These are phyloP conservation scores for Toxotes lorentzi DNA, from an alignment of 2,797 vertebrate species.

Conservation along the genomic window DNA sequence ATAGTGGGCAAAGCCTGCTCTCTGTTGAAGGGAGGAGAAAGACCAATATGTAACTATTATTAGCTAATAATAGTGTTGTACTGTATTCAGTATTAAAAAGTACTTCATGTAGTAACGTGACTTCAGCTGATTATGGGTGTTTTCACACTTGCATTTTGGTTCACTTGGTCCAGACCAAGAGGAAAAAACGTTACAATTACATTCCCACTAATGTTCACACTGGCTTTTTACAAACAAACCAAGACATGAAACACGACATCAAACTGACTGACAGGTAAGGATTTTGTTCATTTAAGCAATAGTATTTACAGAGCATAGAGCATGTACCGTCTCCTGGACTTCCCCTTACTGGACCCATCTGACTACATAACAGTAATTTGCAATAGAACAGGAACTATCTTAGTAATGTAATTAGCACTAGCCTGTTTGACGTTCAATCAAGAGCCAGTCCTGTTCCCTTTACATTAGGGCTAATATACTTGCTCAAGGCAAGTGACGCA, in stretches of 20 bases:
- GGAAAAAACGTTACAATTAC: neutral
- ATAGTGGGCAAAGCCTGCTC: constrained; percentile 96
- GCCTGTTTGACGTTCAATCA: too few relatives aligned
- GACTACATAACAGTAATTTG: too few relatives aligned
- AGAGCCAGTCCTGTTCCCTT: too few relatives aligned
- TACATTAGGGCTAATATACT: too few relatives aligned
- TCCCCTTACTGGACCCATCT: too few relatives aligned
- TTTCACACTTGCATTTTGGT: neutral
- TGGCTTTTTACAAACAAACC: neutral
- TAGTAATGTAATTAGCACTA: too few relatives aligned
- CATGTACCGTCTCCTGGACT: too few relatives aligned
- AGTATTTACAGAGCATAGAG: too few relatives aligned
- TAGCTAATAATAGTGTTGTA: neutral
- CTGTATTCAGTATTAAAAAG: neutral
- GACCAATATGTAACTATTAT: constrained; percentile 6
- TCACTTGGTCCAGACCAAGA: neutral
- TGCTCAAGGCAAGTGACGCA: too few relatives aligned
- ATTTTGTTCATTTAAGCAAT: too few relatives aligned
- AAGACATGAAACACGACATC: neutral
- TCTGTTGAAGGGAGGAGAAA: constrained; percentile 76
- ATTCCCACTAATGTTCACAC: neutral
- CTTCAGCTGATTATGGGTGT: neutral
- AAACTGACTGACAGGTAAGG: neutral
- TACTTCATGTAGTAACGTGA: neutral
- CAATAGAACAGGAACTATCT: too few relatives aligned